Evolutionary conservation across 1,140 invertebrate species (phyloP).

Genomic region (Eufriesea mexicana): DNA sequence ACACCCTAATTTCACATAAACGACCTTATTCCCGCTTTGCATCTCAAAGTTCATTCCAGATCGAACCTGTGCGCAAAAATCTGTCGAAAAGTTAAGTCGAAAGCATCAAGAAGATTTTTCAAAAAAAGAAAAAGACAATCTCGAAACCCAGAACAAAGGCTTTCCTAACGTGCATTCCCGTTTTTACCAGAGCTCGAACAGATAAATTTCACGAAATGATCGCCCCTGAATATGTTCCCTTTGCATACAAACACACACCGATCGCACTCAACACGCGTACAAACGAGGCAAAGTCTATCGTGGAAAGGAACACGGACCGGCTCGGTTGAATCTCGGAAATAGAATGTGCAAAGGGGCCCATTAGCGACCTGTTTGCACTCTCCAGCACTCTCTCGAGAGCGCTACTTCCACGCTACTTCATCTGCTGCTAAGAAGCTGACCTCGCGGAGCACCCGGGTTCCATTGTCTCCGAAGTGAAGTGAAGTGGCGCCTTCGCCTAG

Average conservation of each 20-base stretch:
- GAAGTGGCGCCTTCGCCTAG: conserved; percentile 8
- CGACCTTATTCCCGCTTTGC: too few relatives aligned
- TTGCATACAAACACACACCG: neutral
- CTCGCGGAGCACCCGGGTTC: conserved; percentile 36
- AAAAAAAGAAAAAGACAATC: too few relatives aligned
- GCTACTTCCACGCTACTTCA: conserved; percentile 57
- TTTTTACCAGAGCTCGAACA: neutral
- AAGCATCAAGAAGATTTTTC: too few relatives aligned
- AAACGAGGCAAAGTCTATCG: too few relatives aligned
- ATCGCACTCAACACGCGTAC: neutral
- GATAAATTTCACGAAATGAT: neutral
- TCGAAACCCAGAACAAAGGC: neutral
- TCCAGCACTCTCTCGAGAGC: conserved; percentile 50
- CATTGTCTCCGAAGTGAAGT: conserved; percentile 46
- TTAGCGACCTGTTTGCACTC: conserved; percentile 68
- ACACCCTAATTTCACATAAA: too few relatives aligned
- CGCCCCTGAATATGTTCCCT: neutral
- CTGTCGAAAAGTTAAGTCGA: too few relatives aligned
- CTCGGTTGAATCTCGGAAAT: conserved; percentile 9
- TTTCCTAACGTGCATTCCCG: neutral
- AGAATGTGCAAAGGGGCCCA: conserved; percentile 38
- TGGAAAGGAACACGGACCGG: neutral
- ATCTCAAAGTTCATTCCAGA: too few relatives aligned
- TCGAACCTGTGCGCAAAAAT: too few relatives aligned
- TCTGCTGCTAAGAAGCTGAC: conserved; percentile 56